Base-by-base conservation (phyloP, 1,140 invertebrate species). In the Theocolax elegans region DNA sequence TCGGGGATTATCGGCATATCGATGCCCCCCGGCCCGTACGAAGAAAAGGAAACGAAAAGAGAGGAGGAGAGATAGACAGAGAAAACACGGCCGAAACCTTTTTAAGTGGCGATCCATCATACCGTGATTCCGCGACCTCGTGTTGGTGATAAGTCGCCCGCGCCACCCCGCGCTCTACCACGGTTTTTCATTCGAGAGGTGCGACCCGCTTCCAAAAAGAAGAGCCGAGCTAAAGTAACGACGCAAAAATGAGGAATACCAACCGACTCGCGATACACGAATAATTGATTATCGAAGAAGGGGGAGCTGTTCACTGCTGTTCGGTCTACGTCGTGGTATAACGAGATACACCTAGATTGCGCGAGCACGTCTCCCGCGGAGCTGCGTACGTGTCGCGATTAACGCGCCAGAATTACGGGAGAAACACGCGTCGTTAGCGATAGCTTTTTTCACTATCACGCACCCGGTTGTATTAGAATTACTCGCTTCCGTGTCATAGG, bases 41-140 rank as follows among this genome's bases (percentile, higher is more conserved):
- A 7, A 19, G 17, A 48, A 48, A 19, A 29, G 35, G 13, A 10
- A 62, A 44, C n/a, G 60, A 27, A n/a, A 54, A 4, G 54, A n/a
- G 35, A 15, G 3, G 15, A 9, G 21, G n/a, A 21, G 21, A 56
- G 8, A 46, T 1, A n/a, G 25, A 49, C 25, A 63, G 19, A 49
- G 27, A 63, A n/a, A 35, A 10, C 53, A 46, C 35, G 23, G 53
- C 23, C 23, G 56, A 51, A 68, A 46, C 40, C 63, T 69, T 69
- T 69, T 69, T 69, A 69, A 69, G 48, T 59, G 59, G 35, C 59
- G 67, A 69, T 69, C 67, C 67, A 69, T 69, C 67, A 69, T 46
- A 63, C 8, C 49, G 19, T 46, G 58, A 62, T 68, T 62, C 46
- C 35, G n/a, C 67, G 49, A 69, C 54, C 67, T 69, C 67, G 67